Conservation (phyloP, 1,140 invertebrate species). For the Cyrtorhinus lividipennis region DNA sequence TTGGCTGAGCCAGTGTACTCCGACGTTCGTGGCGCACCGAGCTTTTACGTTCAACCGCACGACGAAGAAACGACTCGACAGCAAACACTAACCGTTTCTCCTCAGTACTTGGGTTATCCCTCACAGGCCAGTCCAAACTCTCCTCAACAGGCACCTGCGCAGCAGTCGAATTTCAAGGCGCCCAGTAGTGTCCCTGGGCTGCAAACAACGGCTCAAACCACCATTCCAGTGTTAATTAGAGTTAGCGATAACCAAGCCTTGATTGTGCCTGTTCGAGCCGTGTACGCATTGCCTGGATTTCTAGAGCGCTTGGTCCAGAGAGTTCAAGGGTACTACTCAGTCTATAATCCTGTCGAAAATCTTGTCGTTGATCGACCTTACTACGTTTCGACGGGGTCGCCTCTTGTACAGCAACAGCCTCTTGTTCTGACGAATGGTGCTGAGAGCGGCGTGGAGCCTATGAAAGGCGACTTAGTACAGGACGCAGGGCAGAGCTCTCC, state of each 20-base stretch:
- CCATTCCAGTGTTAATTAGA: constrained; percentile 9
- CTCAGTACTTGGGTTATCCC: neutral
- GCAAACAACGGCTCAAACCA: constrained; percentile 9
- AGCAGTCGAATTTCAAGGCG: neutral
- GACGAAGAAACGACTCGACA: neutral
- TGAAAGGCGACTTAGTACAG: neutral
- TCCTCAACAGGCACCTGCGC: neutral
- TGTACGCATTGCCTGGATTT: constrained; percentile 24
- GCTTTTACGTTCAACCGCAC: neutral
- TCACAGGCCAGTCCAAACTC: neutral
- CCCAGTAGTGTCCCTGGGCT: neutral
- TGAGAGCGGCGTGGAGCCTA: neutral
- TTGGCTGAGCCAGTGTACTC: neutral
- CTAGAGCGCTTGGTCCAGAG: constrained; percentile 27
- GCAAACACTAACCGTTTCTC: neutral
- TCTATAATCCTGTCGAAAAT: constrained; percentile 25
- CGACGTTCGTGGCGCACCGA: neutral
- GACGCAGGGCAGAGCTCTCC: neutral
- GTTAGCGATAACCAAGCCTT: constrained; percentile 12
- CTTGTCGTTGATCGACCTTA: constrained; percentile 16
- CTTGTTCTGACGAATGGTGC: neutral
- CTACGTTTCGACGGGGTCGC: neutral
- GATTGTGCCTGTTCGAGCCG: constrained; percentile 18
- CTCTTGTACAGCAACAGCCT: neutral
- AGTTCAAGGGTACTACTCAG: constrained; percentile 27